Evolutionary conservation across 2,888 invertebrate genomes (phyloP), one percentile per base, ranked within the genome.

Genomic region (Actias luna): DNA sequence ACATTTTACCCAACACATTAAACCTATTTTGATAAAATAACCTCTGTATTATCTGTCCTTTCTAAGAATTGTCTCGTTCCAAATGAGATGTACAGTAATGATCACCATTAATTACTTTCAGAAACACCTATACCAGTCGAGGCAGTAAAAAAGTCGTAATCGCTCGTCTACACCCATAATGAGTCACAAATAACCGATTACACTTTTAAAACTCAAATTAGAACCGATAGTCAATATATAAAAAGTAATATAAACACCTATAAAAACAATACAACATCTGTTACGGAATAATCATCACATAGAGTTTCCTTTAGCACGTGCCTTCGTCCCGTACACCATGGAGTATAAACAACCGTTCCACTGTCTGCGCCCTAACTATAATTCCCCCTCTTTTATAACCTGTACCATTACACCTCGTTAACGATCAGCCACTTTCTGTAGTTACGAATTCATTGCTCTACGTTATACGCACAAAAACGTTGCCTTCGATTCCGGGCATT

Each of bases 271-370:
- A 67, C 72, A 83, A 79, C 87, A 85, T 86, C 84, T 89, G 88
- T 79, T 77, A 69, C 74, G 69, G 75, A 74, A 78, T 79, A 78
- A 75, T 85, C 85, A 85, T 80, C 84, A 77, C 80, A 78, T 73
- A 72, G 70, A 68, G 67, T 65, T 71, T 69, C 67, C 74, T 69
- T 74, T 77, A 77, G 88, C 91, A 87, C 89, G 90, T 88, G 90
- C 89, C 87, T 70, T 74, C 14, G 5, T 29, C 55, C 7, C 55
- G 55, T 55, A 71, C 71, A 69, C 72, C 74, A 70, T 75, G 70
- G n/a, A 55, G 29, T 55, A 55, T 55, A 55, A 55, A 55, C 55
- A 59, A 63, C 59, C 55, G 59, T 52, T 59, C 63, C 35, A 59
- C 59, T 52, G 59, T 52, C 63, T 50, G 59, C 29, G 25, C 22